A percentile compares a stretch with the other conserved stretches of the same genome.
These are phyloP conservation scores for Lonchura striata DNA, from an alignment of 2,113 vertebrate genomes.

Conservation along the genomic window DNA sequence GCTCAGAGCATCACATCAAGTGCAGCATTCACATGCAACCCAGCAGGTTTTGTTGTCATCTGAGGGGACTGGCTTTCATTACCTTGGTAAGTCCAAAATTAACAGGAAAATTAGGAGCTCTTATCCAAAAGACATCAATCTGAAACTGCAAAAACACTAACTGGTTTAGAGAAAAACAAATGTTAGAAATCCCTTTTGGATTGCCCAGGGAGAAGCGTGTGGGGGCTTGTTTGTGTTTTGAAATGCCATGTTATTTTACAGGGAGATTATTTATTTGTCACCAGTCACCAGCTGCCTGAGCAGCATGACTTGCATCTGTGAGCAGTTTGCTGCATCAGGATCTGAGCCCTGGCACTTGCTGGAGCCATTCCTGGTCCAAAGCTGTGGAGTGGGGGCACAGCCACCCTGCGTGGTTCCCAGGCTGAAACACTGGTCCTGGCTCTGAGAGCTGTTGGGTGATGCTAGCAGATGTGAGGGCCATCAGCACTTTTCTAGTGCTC, in stretches of 20 bases:
- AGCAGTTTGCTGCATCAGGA: background rate
- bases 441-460: background rate
- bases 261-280: background rate
- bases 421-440: rapidly evolving
- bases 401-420: rapidly evolving
- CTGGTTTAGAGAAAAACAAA: background rate
- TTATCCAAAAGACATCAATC: background rate
- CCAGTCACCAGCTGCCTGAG: background rate
- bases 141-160: background rate
- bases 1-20: background rate
- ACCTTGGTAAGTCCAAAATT: background rate
- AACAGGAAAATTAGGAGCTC: background rate
- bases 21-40: rapidly evolving
- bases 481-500: background rate
- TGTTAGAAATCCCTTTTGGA: background rate
- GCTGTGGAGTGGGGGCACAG: background rate
- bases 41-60: background rate
- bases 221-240: background rate
- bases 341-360: rapidly evolving
- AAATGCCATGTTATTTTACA: background rate
- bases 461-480: background rate
- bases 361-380: background rate
- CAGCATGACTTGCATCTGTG: background rate
- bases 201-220: background rate
- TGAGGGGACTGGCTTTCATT: background rate